Conservation (phyloP, 1,140 invertebrate genomes). For the Hyposmocoma kahamanoa region DNA sequence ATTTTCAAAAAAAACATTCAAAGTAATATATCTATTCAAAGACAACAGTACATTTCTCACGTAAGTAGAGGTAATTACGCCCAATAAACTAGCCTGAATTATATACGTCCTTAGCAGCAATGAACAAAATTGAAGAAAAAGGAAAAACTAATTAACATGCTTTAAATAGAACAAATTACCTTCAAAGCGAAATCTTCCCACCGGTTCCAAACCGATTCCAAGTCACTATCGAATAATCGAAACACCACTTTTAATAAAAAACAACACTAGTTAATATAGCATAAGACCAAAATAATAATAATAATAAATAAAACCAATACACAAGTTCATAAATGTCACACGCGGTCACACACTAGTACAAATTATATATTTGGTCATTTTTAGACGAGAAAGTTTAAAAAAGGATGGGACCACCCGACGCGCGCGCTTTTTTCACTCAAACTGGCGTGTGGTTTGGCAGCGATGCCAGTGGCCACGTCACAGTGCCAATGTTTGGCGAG, state of each 20-base stretch:
- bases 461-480: slow-evolving; percentile 28
- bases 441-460: slow-evolving; percentile 30
- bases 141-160: too few species aligned
- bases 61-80: too few species aligned
- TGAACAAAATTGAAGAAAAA: too few species aligned
- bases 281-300: slow-evolving; percentile 11
- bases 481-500: slow-evolving; percentile 8
- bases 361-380: too few species aligned
- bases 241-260: slow-evolving; percentile 6
- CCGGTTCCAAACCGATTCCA: slow-evolving; percentile 17
- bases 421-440: slow-evolving; percentile 45
- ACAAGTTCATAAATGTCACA: slow-evolving; percentile 47
- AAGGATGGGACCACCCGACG: slow-evolving; percentile 33
- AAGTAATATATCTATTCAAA: too few species aligned
- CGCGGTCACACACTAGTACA: slow-evolving; percentile 28
- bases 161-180: slow-evolving; percentile 14
- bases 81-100: too few species aligned
- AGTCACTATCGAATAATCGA: slow-evolving; percentile 18
- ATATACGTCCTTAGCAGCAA: too few species aligned
- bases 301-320: too few species aligned
- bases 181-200: slow-evolving; percentile 22
- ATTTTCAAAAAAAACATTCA: too few species aligned
- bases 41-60: too few species aligned
- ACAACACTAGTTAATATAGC: slow-evolving; percentile 19
- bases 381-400: slow-evolving; percentile 34